phyloP scores from a whole-genome alignment of 2,113 vertebrate species.

The Cyprinus carpio region DNA sequence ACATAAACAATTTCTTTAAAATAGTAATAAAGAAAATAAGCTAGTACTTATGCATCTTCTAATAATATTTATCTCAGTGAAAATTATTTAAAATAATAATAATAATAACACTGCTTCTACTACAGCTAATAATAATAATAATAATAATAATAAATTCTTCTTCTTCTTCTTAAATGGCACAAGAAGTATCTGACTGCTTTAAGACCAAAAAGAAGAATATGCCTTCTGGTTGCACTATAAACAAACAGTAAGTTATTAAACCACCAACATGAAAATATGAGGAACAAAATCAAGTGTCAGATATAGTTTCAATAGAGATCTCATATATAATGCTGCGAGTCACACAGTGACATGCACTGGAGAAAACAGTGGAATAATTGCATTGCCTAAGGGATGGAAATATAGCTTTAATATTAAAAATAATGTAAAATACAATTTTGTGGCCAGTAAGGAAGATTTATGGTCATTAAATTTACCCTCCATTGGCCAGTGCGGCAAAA shows the following conservation, averaged over 20 bases:
- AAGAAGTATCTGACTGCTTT: background rate
- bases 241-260: background rate
- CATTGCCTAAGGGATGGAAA: slow-evolving; percentile 3
- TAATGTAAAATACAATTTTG: background rate
- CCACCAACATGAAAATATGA: background rate
- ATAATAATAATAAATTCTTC: too few relatives aligned
- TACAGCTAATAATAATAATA: too few relatives aligned
- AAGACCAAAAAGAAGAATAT: background rate
- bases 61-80: background rate
- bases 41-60: background rate
- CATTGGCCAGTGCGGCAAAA: background rate
- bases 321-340: background rate
- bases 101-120: too few relatives aligned
- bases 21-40: background rate
- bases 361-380: background rate
- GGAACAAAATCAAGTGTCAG: background rate
- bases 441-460: slow-evolving; percentile 15
- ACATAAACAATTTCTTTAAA: background rate
- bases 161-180: background rate
- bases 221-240: background rate
- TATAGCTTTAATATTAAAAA: slow-evolving; percentile 21
- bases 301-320: slow-evolving; percentile 1
- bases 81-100: background rate
- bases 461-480: background rate
- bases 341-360: background rate